These are phyloP conservation scores for Cottus gobio DNA, from an alignment of 2,113 vertebrate genomes.

Conservation along the genomic window DNA sequence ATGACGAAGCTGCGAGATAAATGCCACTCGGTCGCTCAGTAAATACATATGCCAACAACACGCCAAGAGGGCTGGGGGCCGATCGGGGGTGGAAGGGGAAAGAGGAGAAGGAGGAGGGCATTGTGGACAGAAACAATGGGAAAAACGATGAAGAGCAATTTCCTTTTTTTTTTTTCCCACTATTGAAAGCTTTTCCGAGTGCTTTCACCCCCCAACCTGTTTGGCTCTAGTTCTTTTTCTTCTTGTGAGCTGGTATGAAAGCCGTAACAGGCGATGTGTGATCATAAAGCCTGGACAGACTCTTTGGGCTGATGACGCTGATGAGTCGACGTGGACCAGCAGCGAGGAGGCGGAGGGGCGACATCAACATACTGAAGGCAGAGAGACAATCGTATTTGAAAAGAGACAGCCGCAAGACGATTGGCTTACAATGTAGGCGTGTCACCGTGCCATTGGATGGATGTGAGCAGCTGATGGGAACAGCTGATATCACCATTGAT, in stretches of 20 bases:
- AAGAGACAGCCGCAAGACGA: not conserved
- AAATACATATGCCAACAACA: conserved; percentile 51
- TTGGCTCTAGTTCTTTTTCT: not conserved
- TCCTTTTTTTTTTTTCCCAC: not conserved
- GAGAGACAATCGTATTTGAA: not conserved
- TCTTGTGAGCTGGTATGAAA: not conserved
- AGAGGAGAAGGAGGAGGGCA: not conserved
- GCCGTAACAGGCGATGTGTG: not conserved
- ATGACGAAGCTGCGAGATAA: conserved; percentile 77
- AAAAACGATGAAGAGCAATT: not conserved
- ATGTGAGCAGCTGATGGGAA: not conserved
- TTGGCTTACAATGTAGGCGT: not conserved
- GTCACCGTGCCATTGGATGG: not conserved
- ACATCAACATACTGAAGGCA: not conserved
- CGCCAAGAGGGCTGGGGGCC: conserved; percentile 24
- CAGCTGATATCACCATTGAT: not conserved
- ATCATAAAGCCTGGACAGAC: not conserved
- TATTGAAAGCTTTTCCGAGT: not conserved
- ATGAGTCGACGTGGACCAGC: not conserved
- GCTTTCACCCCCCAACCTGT: not conserved
- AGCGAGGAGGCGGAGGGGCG: not conserved
- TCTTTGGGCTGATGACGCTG: no score
- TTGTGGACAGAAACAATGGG: not conserved
- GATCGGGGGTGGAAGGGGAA: not conserved
- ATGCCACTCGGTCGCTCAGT: conserved; percentile 54